Evolutionary conservation across 2,888 invertebrate genomes (phyloP), one percentile per base, ranked within the genome.

Genomic region (Ichneumon xanthorius): DNA sequence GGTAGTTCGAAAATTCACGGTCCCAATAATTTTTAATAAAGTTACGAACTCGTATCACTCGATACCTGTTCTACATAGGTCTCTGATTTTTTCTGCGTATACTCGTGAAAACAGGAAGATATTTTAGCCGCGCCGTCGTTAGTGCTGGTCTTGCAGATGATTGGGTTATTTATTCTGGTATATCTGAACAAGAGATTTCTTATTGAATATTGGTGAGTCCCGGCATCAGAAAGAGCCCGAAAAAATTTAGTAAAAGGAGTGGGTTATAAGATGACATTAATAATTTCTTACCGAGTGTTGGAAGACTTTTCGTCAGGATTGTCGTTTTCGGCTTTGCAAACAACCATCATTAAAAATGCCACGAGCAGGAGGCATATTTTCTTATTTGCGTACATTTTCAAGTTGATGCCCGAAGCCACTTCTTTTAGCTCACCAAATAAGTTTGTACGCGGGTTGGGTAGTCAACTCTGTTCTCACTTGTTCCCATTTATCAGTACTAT

Each of bases 91-190:
- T 55, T 67, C 48, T 80, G 61, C 4, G 33, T 77, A 37, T 85
- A 68, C 67, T 87, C 88, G 48, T 89, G 85, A 72, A 89, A 92
- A 84, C 84, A 89, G 61, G 91, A 85, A 1, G 91, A 91, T 87
- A 33, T 33, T 33, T 33, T 33, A 7, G 0, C 5, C 5, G 30
- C 5, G 4, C 4, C 30, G 30, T 30, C 30, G 30, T 5, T 30
- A 30, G 30, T 30, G 30, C 0, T 30, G 30, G 30, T 30, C 30
- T 30, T 5, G 30, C 30, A 30, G 5, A 30, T 30, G 0, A 0
- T 30, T 30, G 0, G 0, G 30, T 30, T 30, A 30, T 30, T 30
- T 5, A 30, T 30, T 30, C 30, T 5, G 30, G 5, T 30, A 30
- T 1, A 33, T 6, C 33, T 33, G 33, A 33, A 7, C 33, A 33